Evolutionary conservation across 2,113 vertebrate genomes (phyloP).

Genomic region (Sceloporus tristichus): DNA sequence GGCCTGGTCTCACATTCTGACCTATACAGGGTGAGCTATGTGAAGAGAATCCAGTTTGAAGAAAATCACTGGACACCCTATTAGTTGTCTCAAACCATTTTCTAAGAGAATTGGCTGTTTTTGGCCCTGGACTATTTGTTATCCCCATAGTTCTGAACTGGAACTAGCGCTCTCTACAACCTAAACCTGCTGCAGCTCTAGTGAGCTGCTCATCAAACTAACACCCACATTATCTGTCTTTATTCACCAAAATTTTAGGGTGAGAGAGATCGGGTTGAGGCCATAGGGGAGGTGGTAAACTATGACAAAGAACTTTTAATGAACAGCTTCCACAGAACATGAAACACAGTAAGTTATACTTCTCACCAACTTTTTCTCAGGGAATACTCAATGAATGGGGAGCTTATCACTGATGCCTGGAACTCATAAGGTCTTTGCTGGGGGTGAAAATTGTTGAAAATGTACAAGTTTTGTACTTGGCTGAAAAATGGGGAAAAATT

Average conservation of each 20-base stretch:
- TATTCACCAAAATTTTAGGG: neutral
- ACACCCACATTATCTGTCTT: rapidly evolving
- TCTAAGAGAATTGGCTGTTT: neutral
- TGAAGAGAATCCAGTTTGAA: neutral
- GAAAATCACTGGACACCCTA: neutral
- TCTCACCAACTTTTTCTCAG: neutral
- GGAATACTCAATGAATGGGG: rapidly evolving
- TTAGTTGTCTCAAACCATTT: neutral
- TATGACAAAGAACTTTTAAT: constrained; percentile 53
- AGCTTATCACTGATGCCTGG: neutral
- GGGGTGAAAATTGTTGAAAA: rapidly evolving
- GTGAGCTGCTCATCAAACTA: rapidly evolving
- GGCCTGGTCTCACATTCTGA: neutral
- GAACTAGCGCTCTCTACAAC: neutral
- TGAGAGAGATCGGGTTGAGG: rapidly evolving
- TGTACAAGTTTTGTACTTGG: neutral
- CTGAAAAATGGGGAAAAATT: neutral
- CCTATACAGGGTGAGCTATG: neutral
- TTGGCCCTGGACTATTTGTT: neutral
- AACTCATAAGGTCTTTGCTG: neutral
- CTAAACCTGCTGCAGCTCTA: neutral
- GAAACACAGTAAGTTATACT: constrained; percentile 30
- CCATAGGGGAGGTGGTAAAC: constrained; percentile 23
- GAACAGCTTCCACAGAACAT: constrained; percentile 68
- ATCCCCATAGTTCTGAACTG: neutral